Evolutionary conservation across 2,797 vertebrate species (phyloP).

Genomic region (Microcaecilia unicolor): DNA sequence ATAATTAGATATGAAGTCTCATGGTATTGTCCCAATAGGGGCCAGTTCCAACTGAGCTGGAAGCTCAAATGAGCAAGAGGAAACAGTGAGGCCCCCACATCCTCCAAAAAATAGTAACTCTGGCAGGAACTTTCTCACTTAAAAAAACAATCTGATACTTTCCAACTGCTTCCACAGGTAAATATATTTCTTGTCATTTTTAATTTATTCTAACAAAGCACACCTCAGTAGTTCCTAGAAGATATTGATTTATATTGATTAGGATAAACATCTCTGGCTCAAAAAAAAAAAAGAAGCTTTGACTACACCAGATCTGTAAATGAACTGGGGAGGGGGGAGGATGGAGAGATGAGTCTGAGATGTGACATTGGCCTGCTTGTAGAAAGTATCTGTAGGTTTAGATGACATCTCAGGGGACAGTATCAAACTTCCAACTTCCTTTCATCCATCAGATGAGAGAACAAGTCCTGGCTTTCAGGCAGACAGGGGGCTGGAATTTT

Average conservation of each 20-base stretch:
- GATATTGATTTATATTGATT: constrained; percentile 17
- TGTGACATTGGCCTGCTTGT: constrained; percentile 36
- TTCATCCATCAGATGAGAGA: constrained; percentile 72
- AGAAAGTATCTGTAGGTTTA: constrained; percentile 46
- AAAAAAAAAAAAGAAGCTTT: neutral
- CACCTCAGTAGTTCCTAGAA: too few species aligned
- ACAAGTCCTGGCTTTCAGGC: constrained; percentile 70
- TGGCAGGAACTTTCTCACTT: constrained; percentile 5
- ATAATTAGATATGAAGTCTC: too few species aligned
- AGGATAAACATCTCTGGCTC: neutral
- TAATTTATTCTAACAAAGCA: neutral
- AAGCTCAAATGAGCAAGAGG: neutral
- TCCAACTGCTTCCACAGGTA: constrained; percentile 10
- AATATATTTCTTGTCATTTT: constrained; percentile 19
- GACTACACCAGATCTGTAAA: neutral
- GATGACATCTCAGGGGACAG: constrained; percentile 76
- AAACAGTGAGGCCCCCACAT: neutral
- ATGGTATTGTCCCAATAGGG: neutral
- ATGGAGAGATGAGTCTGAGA: constrained; percentile 27
- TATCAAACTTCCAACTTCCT: constrained; percentile 77
- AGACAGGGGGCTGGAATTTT: constrained; percentile 36
- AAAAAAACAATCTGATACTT: constrained; percentile 14
- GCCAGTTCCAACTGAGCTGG: neutral
- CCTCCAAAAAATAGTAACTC: constrained; percentile 6
- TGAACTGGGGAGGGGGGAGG: constrained; percentile 3